These are phyloP conservation scores for Temnothorax rugatulus DNA, from an alignment of 2,888 invertebrate species.

Conservation along the genomic window DNA sequence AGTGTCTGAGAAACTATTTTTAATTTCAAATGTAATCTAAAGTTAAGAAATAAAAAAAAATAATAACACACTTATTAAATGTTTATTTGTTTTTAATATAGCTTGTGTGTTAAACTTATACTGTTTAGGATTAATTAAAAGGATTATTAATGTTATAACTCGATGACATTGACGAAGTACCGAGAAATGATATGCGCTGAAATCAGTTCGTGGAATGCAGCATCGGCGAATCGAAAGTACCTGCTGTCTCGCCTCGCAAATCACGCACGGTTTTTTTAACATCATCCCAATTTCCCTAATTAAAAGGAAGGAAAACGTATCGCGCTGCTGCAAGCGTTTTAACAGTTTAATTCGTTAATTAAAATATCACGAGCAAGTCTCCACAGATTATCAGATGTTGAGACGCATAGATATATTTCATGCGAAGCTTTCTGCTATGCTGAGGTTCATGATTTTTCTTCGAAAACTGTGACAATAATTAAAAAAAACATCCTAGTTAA, in stretches of 20 bases:
- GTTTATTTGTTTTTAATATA: slow-evolving; percentile 4
- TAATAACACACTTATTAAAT: background rate
- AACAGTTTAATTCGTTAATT: slow-evolving; percentile 55
- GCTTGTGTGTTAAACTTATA: background rate
- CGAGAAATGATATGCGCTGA: background rate
- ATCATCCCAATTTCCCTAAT: slow-evolving; percentile 43
- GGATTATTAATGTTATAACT: background rate
- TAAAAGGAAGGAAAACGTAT: slow-evolving; percentile 36
- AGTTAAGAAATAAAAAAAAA: background rate
- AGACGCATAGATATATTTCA: slow-evolving; percentile 13
- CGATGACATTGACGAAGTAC: background rate
- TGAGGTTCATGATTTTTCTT: slow-evolving; percentile 19
- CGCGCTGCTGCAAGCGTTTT: slow-evolving; percentile 13
- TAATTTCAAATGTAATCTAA: background rate
- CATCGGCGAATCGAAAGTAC: slow-evolving; percentile 26
- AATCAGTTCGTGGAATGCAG: slow-evolving; percentile 27
- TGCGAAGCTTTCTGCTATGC: slow-evolving; percentile 3
- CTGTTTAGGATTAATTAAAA: background rate
- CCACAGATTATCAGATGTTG: slow-evolving; percentile 49
- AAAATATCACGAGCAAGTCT: slow-evolving; percentile 33
- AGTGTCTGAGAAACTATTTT: background rate
- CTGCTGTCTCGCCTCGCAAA: background rate
- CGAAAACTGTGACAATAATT: slow-evolving; percentile 6
- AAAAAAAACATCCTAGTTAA: background rate
- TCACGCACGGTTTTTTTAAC: background rate